Conservation (phyloP, 2,113 vertebrate genomes). For the Gracilinanus agilis region DNA sequence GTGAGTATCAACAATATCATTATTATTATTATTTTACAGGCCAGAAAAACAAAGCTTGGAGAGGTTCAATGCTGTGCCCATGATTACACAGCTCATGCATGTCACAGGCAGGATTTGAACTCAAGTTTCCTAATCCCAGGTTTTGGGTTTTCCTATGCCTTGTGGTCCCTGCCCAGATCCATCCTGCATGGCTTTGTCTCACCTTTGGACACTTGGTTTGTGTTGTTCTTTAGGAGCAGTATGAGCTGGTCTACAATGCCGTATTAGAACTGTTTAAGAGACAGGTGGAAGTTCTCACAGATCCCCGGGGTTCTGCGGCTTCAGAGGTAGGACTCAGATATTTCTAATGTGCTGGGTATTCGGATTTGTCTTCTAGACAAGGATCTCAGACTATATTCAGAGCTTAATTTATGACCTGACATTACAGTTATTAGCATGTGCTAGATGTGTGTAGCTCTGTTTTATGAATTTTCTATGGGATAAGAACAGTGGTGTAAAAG, state of each 20-base stretch:
- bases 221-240: conserved; percentile 90
- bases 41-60: background rate
- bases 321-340: conserved; percentile 80
- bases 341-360: background rate
- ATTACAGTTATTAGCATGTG: background rate
- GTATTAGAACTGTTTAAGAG: conserved; percentile 91
- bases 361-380: conserved; percentile 29
- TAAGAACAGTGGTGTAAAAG: no score
- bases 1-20: no score
- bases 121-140: background rate
- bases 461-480: background rate
- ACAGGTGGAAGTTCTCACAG: conserved; percentile 83
- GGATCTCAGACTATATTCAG: conserved; percentile 31
- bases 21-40: background rate
- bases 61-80: background rate
- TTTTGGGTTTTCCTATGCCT: background rate
- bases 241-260: conserved; percentile 92
- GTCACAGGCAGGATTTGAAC: background rate
- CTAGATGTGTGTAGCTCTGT: background rate
- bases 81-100: background rate
- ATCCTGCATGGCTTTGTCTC: conserved; percentile 24
- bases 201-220: conserved; percentile 29
- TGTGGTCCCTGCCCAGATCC: background rate
- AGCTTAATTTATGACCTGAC: background rate
- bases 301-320: conserved; percentile 51